Percentiles rank a stretch among this genome's conserved stretches.
Conservation (phyloP, 2,797 vertebrate genomes). For the Orientallactaga sibirica region DNA sequence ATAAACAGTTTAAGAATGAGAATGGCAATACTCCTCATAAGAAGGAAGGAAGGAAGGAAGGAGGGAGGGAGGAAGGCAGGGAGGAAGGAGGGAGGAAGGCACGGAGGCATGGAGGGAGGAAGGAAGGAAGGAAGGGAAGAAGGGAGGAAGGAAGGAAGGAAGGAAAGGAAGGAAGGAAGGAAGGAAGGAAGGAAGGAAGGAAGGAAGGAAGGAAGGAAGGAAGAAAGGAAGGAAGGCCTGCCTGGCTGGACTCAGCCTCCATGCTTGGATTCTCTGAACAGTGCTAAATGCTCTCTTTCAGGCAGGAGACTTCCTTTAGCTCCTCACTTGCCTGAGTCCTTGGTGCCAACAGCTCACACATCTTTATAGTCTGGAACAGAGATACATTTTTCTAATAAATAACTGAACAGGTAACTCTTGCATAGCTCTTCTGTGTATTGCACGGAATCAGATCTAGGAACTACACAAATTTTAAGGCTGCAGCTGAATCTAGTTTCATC, state of each 20-base stretch:
- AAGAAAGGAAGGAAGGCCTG: neutral
- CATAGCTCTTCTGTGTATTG: neutral
- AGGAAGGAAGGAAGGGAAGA: too few species aligned
- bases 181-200: neutral
- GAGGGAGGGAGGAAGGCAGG: too few species aligned
- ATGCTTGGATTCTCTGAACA: neutral
- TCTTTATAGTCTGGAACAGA: neutral
- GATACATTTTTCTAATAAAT: constrained; percentile 36
- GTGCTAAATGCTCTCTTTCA: neutral
- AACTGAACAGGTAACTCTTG: neutral
- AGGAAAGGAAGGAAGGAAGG: too few species aligned
- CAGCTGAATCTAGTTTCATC: neutral
- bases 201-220: neutral
- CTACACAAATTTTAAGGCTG: neutral
- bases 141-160: too few species aligned
- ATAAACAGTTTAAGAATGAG: constrained; percentile 1
- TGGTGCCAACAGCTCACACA: neutral
- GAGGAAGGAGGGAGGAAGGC: too few species aligned
- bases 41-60: neutral
- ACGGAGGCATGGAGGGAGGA: too few species aligned
- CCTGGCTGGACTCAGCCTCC: neutral
- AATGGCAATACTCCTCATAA: neutral
- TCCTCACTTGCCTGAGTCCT: neutral
- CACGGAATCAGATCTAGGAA: neutral
- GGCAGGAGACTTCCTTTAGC: neutral